Base-by-base conservation (phyloP, 1,140 invertebrate genomes). In the Tigriopus japonicus region DNA sequence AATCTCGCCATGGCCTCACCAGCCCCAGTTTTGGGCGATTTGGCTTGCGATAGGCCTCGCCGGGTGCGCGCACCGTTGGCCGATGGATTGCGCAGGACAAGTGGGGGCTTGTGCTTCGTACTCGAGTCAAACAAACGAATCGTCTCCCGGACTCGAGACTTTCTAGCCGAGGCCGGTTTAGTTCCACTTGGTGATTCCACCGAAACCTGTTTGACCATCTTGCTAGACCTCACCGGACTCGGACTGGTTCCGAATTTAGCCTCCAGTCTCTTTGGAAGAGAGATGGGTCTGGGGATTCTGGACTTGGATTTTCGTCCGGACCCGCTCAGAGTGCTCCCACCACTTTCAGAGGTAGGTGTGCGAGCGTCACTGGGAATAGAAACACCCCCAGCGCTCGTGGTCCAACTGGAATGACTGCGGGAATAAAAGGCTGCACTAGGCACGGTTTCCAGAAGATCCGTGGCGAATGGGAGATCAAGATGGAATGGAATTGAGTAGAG, bases 181-280 rank as follows among this genome's bases (percentile, higher is more conserved):
- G 42, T 10, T 24, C 24, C 17, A 58, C 17, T 45, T 3, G 58
- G 43, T 6, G 52, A 6, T 17, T 17, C 17, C 14, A 49, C 19
- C 3, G 45, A 17, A 21, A 17, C 19, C 6, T 49, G 45, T 49
- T 17, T 49, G 3, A 21, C 19, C 45, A 15, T 10, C 19, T 21
- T 17, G n/a, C 17, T 19, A 3, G 24, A n/a, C n/a, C 24, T 19
- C 14, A n/a, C 14, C 17, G 52, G 52, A 24, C 15, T 21, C 24
- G 15, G 52, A 28, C 15, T n/a, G 3, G 17, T 17, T 3, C 15
- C 15, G 15, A 54, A 24, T 14, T 54, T 59, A 1, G 19, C 58
- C 58, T 59, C 58, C 14, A 59, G 19, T n/a, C 58, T 35, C 24
- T 59, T 59, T n/a, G 58, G 58, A 9, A 59, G 42, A 15, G 58